These are phyloP conservation scores for Nasonia oneida DNA, from an alignment of 2,888 invertebrate genomes.

Conservation along the genomic window DNA sequence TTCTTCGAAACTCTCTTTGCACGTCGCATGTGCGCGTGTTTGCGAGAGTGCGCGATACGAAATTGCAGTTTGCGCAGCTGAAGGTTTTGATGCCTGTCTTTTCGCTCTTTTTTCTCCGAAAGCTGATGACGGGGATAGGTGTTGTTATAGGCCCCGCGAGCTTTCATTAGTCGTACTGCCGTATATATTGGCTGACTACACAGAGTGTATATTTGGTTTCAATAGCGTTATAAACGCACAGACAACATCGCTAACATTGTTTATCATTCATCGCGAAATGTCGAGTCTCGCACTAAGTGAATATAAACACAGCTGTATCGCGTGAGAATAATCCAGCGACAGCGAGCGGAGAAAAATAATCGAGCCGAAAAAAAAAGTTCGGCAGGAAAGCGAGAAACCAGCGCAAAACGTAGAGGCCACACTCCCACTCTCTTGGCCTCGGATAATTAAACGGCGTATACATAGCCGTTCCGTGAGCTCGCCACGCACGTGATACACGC, in stretches of 20 bases:
- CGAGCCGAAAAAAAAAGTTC: too few relatives aligned
- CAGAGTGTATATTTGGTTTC: too few relatives aligned
- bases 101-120: conserved; percentile 4
- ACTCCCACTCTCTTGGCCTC: not conserved
- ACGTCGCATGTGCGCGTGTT: not conserved
- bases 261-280: too few relatives aligned
- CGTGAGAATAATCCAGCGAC: too few relatives aligned
- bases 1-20: conserved; percentile 21
- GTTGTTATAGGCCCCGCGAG: not conserved
- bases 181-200: too few relatives aligned
- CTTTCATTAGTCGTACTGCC: not conserved
- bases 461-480: not conserved
- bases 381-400: too few relatives aligned
- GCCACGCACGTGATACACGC: not conserved
- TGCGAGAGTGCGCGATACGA: conserved; percentile 7
- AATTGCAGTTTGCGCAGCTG: conserved; percentile 54
- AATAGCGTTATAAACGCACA: too few relatives aligned
- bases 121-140: not conserved
- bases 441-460: not conserved
- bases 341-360: too few relatives aligned
- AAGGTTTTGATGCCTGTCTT: conserved; percentile 25
- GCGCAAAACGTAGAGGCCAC: not conserved
- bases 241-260: too few relatives aligned
- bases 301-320: too few relatives aligned
- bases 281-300: too few relatives aligned